phyloP scores from a whole-genome alignment of 2,113 vertebrate genomes.

The Hippocampus zosterae region DNA sequence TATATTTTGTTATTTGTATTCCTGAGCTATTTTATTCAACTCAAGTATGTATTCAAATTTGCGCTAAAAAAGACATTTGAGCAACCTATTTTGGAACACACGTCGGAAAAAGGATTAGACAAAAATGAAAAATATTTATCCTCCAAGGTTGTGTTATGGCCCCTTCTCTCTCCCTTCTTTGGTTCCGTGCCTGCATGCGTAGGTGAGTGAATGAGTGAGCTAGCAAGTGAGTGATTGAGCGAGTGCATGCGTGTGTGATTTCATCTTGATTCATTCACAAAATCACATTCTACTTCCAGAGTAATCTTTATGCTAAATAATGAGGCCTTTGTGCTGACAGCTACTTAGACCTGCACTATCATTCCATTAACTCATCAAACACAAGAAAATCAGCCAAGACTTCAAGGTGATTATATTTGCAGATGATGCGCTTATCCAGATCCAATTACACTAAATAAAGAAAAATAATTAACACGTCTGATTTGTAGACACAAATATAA shows the following conservation, averaged over 20 bases:
- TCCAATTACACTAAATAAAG: conserved; percentile 48
- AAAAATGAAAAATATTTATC: no score
- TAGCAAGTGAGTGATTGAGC: no score
- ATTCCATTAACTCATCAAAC: conserved; percentile 41
- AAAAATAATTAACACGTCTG: conserved; percentile 48
- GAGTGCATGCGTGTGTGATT: conserved; percentile 22
- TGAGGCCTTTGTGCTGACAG: conserved; percentile 45
- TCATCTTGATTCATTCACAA: conserved; percentile 19
- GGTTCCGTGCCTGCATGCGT: no score
- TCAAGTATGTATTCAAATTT: no score
- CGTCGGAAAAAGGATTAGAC: no score
- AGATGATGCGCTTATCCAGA: conserved; percentile 54
- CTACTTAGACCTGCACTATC: conserved; percentile 39
- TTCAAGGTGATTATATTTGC: conserved; percentile 55
- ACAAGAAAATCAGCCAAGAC: conserved; percentile 27
- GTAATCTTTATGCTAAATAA: conserved; percentile 15
- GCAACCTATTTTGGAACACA: no score
- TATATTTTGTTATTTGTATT: no score
- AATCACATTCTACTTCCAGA: background rate
- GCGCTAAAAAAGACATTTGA: no score
- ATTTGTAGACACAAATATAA: conserved; percentile 23
- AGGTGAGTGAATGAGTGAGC: background rate
- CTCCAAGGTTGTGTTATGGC: no score
- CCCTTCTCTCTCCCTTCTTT: no score
- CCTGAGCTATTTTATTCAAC: no score